Evolutionary conservation across 2,888 invertebrate genomes (phyloP).

Genomic region (Monochamus alternatus): DNA sequence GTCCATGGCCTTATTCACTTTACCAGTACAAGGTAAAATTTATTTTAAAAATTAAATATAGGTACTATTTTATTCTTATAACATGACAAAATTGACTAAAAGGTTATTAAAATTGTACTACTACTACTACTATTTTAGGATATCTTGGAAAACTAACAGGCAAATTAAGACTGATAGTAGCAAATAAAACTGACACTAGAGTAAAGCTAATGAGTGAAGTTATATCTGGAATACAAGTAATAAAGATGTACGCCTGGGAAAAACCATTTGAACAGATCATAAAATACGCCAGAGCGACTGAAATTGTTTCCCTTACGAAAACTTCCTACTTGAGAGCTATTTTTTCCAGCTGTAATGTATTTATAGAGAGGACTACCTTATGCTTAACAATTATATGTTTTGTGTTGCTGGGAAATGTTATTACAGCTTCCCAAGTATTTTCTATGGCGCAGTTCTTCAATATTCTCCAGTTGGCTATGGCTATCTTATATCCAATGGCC

Average conservation of each 20-base stretch:
- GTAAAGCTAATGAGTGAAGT: constrained; percentile 83
- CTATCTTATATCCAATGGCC: constrained; percentile 76
- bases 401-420: constrained; percentile 76
- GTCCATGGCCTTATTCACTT: constrained; percentile 72
- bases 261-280: constrained; percentile 79
- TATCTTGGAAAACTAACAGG: constrained; percentile 67
- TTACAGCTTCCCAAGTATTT: constrained; percentile 70
- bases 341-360: constrained; percentile 79
- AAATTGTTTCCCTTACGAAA: constrained; percentile 75
- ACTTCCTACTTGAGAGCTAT: constrained; percentile 80
- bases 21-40: constrained; percentile 71
- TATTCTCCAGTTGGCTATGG: constrained; percentile 73
- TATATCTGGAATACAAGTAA: constrained; percentile 80
- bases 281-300: constrained; percentile 76
- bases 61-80: too few species aligned
- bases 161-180: constrained; percentile 69
- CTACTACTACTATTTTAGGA: constrained; percentile 49
- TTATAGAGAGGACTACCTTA: constrained; percentile 87
- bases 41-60: too few species aligned
- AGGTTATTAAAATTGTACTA: too few species aligned
- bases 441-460: constrained; percentile 73
- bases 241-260: constrained; percentile 88
- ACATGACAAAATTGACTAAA: too few species aligned
- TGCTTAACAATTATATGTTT: constrained; percentile 86
- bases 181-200: constrained; percentile 75